These are phyloP conservation scores for Botia almorhae DNA, from an alignment of 2,797 vertebrate species.

Conservation along the genomic window DNA sequence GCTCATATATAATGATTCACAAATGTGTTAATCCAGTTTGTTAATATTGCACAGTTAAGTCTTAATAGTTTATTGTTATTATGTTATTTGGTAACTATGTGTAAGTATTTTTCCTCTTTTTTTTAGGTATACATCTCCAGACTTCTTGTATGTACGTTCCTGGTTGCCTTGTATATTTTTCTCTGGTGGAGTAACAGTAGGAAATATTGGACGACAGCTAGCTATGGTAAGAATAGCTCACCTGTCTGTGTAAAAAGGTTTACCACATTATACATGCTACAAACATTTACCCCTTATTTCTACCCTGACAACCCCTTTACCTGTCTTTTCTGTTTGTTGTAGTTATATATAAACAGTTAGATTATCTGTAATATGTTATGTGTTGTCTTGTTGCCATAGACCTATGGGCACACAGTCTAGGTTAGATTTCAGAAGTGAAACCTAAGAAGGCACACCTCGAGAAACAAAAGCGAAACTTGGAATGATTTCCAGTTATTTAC, in stretches of 20 bases:
- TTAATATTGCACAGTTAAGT: not conserved
- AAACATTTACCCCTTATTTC: not conserved
- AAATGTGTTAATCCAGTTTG: not conserved
- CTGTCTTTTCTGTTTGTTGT: not conserved
- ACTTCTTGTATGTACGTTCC: constrained; percentile 95
- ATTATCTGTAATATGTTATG: not conserved
- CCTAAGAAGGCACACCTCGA: not conserved
- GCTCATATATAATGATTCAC: not conserved
- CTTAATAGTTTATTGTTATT: not conserved
- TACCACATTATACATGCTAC: not conserved
- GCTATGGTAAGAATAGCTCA: constrained; percentile 87
- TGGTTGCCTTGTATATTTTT: constrained; percentile 99
- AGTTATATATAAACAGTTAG: not conserved
- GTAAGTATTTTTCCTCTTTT: not conserved
- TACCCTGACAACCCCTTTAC: not conserved
- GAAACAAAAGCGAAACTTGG: constrained; percentile 35
- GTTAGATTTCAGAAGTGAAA: constrained; percentile 13
- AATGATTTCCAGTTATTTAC: not conserved
- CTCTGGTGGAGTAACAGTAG: constrained; percentile 96
- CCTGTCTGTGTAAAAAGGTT: not conserved
- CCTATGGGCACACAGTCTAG: not conserved
- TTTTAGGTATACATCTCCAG: constrained; percentile 92
- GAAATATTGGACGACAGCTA: constrained; percentile 96
- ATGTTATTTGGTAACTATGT: not conserved
- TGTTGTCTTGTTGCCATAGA: not conserved